These are phyloP conservation scores for Pseudomyrmex sp. DNA, from an alignment of 1,140 invertebrate genomes.

Conservation along the genomic window DNA sequence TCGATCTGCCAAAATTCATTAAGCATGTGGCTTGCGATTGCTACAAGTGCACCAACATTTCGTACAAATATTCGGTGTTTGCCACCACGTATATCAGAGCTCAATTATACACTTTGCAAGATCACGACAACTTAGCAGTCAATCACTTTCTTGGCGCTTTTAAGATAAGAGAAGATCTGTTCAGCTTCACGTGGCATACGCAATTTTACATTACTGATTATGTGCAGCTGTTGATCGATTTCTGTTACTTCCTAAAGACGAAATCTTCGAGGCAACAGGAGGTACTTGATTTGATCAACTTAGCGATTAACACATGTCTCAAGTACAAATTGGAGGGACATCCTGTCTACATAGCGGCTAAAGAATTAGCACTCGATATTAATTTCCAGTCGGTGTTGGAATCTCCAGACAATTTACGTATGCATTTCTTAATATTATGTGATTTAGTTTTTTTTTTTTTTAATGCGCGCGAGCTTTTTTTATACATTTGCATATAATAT, in stretches of 20 bases:
- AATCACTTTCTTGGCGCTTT: conserved; percentile 79
- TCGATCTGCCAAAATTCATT: conserved; percentile 76
- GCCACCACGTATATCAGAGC: conserved; percentile 76
- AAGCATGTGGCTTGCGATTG: conserved; percentile 76
- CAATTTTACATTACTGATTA: conserved; percentile 71
- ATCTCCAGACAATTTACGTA: conserved; percentile 45
- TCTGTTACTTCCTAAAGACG: conserved; percentile 68
- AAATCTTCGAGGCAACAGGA: conserved; percentile 39
- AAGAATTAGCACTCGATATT: conserved; percentile 60
- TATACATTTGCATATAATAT: conserved; percentile 34
- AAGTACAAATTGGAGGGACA: conserved; percentile 73
- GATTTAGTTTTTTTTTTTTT: no score
- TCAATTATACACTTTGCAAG: conserved; percentile 76
- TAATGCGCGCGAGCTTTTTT: background rate
- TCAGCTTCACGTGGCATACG: conserved; percentile 60
- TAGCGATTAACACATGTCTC: conserved; percentile 68
- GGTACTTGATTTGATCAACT: conserved; percentile 46
- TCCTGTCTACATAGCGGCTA: conserved; percentile 69
- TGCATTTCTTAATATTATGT: background rate
- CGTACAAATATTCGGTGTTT: conserved; percentile 79
- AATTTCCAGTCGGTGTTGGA: conserved; percentile 47
- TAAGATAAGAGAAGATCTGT: conserved; percentile 71
- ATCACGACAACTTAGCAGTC: conserved; percentile 67
- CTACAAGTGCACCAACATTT: conserved; percentile 76
- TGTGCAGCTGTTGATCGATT: conserved; percentile 75